These are phyloP conservation scores for Girardinichthys multiradiatus DNA, from an alignment of 2,113 vertebrate genomes.

Conservation along the genomic window DNA sequence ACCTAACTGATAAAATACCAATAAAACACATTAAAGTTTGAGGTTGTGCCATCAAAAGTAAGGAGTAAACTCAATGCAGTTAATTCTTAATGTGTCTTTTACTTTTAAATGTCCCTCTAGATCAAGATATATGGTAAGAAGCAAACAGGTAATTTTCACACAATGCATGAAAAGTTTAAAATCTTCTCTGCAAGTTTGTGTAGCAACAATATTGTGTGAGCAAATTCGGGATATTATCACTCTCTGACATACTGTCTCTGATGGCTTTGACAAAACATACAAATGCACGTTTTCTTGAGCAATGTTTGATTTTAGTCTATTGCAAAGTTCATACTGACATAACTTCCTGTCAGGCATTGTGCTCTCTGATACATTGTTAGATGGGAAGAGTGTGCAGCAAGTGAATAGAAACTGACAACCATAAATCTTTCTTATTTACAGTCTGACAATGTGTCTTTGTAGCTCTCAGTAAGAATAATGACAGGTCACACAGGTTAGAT, in stretches of 20 bases:
- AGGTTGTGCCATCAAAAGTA: neutral
- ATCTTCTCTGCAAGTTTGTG: neutral
- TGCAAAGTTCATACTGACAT: neutral
- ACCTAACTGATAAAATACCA: no score
- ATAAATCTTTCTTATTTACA: slow-evolving; percentile 33
- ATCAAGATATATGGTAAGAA: neutral
- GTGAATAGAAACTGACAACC: slow-evolving; percentile 11
- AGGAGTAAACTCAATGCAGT: neutral
- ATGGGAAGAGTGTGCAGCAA: slow-evolving; percentile 4
- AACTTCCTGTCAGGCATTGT: neutral
- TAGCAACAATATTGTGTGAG: neutral
- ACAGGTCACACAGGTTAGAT: slow-evolving; percentile 26
- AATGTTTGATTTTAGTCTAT: neutral
- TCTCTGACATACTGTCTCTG: neutral
- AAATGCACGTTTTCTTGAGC: neutral
- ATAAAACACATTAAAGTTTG: neutral
- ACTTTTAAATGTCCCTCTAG: neutral
- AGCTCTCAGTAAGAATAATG: slow-evolving; percentile 17
- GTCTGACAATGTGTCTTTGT: slow-evolving; percentile 12
- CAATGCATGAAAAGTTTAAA: neutral
- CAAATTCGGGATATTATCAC: neutral
- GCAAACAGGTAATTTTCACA: neutral
- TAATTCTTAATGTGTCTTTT: neutral
- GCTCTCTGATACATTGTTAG: neutral
- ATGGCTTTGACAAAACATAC: neutral